Evolutionary conservation across 1,140 invertebrate species (phyloP).

Genomic region (Heliconius nattereri): DNA sequence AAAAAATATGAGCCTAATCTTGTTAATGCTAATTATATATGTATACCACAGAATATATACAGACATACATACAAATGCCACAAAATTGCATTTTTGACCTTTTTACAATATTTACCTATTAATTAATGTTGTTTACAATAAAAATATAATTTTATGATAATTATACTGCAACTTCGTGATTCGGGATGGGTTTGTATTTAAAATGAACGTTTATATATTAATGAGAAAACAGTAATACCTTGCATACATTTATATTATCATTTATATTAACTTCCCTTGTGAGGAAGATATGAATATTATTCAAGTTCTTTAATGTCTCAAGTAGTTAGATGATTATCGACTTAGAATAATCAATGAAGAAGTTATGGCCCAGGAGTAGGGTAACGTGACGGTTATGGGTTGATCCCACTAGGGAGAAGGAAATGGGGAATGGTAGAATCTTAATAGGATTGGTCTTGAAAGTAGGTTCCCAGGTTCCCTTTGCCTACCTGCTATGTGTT

Average conservation of each 20-base stretch:
- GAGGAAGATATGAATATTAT: neutral
- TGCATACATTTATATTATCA: neutral
- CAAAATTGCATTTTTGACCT: conserved; percentile 6
- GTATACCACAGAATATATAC: neutral
- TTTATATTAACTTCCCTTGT: neutral
- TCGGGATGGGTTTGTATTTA: neutral
- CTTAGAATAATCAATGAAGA: neutral
- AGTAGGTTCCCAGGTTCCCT: too few relatives aligned
- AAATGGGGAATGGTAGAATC: neutral
- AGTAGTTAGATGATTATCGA: neutral
- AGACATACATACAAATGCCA: neutral
- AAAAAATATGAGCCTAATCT: neutral
- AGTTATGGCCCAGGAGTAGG: neutral
- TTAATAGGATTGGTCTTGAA: too few relatives aligned
- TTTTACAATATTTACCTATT: conserved; percentile 9
- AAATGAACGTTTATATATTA: conserved; percentile 1
- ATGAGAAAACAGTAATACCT: conserved; percentile 4
- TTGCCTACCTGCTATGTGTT: too few relatives aligned
- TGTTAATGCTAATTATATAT: neutral
- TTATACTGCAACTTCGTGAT: neutral
- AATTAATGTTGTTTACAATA: conserved; percentile 2
- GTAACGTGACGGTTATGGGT: too few relatives aligned
- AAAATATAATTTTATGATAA: conserved; percentile 1
- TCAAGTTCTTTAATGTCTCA: neutral
- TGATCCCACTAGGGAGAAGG: too few relatives aligned